phyloP scores from a whole-genome alignment of 2,113 vertebrate genomes.

The Daubentonia madagascariensis region DNA sequence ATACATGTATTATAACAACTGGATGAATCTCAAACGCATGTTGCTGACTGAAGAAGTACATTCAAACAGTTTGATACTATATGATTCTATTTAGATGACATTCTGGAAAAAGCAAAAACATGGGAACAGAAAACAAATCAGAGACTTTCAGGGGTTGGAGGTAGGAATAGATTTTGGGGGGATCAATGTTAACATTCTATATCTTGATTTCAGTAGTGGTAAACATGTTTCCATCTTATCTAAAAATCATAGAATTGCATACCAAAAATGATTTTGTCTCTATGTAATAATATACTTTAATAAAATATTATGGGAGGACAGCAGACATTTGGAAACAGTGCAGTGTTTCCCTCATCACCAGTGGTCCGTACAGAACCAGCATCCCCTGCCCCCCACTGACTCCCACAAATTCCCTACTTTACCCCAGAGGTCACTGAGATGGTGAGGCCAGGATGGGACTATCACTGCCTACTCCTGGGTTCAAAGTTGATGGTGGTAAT shows the following conservation, averaged over 20 bases:
- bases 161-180: neutral
- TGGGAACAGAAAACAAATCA: neutral
- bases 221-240: neutral
- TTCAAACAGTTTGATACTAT: neutral
- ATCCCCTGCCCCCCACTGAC: neutral
- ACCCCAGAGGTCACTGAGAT: neutral
- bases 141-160: neutral
- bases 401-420: neutral
- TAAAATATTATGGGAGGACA: neutral
- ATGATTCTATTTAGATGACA: neutral
- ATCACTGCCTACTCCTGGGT: neutral
- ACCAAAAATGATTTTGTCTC: neutral
- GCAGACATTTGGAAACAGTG: neutral
- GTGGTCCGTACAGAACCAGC: neutral
- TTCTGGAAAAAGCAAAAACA: neutral
- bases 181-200: neutral
- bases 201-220: neutral
- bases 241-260: neutral
- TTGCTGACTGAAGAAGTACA: neutral
- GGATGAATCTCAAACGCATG: neutral
- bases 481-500: neutral
- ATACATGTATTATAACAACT: neutral
- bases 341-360: neutral
- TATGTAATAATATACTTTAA: neutral
- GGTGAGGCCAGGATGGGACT: neutral